Percentiles rank a stretch among this genome's conserved stretches.
Evolutionary conservation across 2,113 vertebrate genomes (phyloP).

Genomic region (Anarrhichthys ocellatus): DNA sequence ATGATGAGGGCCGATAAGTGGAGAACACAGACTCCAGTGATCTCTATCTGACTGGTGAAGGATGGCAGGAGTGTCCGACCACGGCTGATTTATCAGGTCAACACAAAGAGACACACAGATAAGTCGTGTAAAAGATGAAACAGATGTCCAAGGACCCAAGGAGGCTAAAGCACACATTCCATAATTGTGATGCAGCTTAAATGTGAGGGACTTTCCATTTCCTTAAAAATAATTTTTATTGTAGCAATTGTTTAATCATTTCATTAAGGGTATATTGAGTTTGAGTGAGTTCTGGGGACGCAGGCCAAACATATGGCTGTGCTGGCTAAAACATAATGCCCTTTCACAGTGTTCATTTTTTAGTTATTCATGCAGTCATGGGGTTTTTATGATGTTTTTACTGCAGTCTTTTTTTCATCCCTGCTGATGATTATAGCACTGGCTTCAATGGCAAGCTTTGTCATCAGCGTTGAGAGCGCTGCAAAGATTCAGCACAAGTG

Average conservation of each 20-base stretch:
- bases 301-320: slow-evolving; percentile 48
- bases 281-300: slow-evolving; percentile 22
- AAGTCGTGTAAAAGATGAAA: slow-evolving; percentile 33
- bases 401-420: slow-evolving; percentile 11
- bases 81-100: slow-evolving; percentile 37
- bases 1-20: slow-evolving; percentile 48
- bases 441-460: slow-evolving; percentile 39
- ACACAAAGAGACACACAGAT: slow-evolving; percentile 21
- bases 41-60: slow-evolving; percentile 40
- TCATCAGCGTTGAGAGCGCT: slow-evolving; percentile 44
- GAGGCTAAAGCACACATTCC: slow-evolving; percentile 1
- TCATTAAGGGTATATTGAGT: slow-evolving; percentile 23
- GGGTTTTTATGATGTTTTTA: slow-evolving; percentile 43
- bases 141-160: slow-evolving; percentile 26
- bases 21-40: slow-evolving; percentile 48
- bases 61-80: slow-evolving; percentile 22
- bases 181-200: slow-evolving; percentile 15
- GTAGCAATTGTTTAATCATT: slow-evolving; percentile 37
- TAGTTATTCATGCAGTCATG: slow-evolving; percentile 39
- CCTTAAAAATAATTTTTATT: slow-evolving; percentile 20
- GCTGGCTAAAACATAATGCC: slow-evolving; percentile 35
- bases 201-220: slow-evolving; percentile 49
- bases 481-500: slow-evolving; percentile 43
- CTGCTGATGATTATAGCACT: slow-evolving; percentile 52
- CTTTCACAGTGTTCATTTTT: slow-evolving; percentile 26